Conservation (phyloP, 2,888 invertebrate genomes). For the Tiphia femorata region DNA sequence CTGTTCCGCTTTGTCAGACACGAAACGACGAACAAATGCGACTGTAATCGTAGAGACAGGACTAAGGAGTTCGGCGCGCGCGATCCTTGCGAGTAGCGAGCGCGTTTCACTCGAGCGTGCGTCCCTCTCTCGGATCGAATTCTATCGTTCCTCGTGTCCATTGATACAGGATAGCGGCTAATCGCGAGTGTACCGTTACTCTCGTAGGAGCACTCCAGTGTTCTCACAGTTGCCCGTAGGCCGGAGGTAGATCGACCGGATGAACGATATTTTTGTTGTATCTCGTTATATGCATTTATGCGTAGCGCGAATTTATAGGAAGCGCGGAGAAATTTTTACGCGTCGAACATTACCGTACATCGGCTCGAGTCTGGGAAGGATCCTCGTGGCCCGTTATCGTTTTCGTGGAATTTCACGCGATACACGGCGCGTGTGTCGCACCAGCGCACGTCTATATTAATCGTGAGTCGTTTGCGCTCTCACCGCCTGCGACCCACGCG, state of each 20-base stretch:
- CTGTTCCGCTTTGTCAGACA: slow-evolving; percentile 23
- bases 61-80: slow-evolving; percentile 38
- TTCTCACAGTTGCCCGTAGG: no score
- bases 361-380: no score
- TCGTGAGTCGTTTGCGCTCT: neutral
- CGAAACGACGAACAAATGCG: slow-evolving; percentile 21
- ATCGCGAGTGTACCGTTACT: no score
- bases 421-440: neutral
- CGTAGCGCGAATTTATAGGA: no score
- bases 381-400: slow-evolving; percentile 15
- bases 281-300: no score
- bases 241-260: no score
- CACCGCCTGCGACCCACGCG: neutral
- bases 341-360: no score
- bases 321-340: no score
- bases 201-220: no score
- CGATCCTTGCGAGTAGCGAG: slow-evolving; percentile 20
- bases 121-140: neutral
- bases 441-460: slow-evolving; percentile 14
- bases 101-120: neutral
- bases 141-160: slow-evolving; percentile 15
- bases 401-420: slow-evolving; percentile 10
- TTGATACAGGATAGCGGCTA: slow-evolving; percentile 22
- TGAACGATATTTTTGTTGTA: no score
- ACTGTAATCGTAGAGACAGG: slow-evolving; percentile 33